A percentile compares a stretch with the other conserved stretches of the same genome.
Evolutionary conservation across 2,888 invertebrate genomes (phyloP).

Genomic region (Protonemura montana): DNA sequence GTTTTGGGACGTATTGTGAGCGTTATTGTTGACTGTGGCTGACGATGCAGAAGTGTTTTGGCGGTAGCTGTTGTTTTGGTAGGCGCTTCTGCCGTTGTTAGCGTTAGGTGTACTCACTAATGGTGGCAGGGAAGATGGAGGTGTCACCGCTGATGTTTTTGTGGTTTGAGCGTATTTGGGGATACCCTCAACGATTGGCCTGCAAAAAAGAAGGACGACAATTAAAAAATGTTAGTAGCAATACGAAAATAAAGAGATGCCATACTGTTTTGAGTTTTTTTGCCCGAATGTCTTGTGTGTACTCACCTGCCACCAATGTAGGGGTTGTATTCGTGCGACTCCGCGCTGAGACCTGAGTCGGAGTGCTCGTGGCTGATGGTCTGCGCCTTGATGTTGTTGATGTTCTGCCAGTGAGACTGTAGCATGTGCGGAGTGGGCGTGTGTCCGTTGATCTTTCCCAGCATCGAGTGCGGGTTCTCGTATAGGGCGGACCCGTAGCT

Average conservation of each 20-base stretch:
- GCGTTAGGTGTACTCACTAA: conserved; percentile 48
- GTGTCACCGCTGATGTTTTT: conserved; percentile 49
- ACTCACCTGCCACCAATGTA: conserved; percentile 73
- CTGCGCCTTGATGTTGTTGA: conserved; percentile 45
- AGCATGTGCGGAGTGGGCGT: conserved; percentile 37
- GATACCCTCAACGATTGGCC: conserved; percentile 48
- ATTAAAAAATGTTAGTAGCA: neutral
- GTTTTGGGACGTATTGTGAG: conserved; percentile 30
- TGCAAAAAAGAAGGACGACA: neutral
- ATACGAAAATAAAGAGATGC: neutral
- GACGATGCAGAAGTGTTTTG: neutral
- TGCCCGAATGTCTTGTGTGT: neutral
- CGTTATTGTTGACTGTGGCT: conserved; percentile 13
- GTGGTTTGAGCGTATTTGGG: conserved; percentile 61
- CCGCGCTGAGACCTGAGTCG: conserved; percentile 78
- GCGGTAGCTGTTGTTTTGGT: conserved; percentile 31
- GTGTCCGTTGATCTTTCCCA: conserved; percentile 51
- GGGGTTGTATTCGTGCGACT: conserved; percentile 71
- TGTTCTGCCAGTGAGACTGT: conserved; percentile 42
- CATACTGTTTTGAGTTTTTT: neutral
- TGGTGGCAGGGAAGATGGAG: conserved; percentile 46
- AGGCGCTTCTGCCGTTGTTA: conserved; percentile 10
- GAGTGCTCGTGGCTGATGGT: conserved; percentile 76
- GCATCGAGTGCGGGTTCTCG: conserved; percentile 54
- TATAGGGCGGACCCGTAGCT: conserved; percentile 53